Evolutionary conservation across 2,113 vertebrate genomes (phyloP).

Genomic region (Aphelocoma coerulescens): DNA sequence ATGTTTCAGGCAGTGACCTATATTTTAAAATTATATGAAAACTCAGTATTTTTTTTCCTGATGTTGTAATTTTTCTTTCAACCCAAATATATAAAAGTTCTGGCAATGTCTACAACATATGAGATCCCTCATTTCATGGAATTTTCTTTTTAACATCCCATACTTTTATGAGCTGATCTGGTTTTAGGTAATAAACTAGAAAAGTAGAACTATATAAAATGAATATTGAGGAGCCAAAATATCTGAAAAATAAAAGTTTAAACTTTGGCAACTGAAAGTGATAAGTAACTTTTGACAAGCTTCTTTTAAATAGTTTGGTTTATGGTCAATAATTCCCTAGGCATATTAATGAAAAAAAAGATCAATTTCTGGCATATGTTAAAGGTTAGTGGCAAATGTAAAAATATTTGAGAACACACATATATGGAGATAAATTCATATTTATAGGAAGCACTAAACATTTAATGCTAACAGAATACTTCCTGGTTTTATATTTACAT

Average conservation of each 20-base stretch:
- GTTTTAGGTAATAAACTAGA: slow-evolving; percentile 25
- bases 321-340: not conserved
- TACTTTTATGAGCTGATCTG: not conserved
- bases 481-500: not conserved
- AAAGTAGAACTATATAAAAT: slow-evolving; percentile 21
- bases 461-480: not conserved
- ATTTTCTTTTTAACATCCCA: not conserved
- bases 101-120: not conserved
- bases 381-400: not conserved
- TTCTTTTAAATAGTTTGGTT: not conserved
- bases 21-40: not conserved
- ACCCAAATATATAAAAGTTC: not conserved
- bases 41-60: not conserved
- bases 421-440: not conserved
- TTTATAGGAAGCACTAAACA: not conserved
- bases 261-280: not conserved
- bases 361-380: not conserved
- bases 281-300: not conserved
- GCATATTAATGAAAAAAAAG: not conserved
- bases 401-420: not conserved
- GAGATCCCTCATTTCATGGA: not conserved
- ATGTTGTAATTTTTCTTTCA: not conserved
- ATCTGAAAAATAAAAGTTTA: not conserved
- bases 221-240: not conserved
- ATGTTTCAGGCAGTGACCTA: not conserved